Conservation (phyloP, 2,888 invertebrate genomes). For the Lepetodrilus schrolli region DNA sequence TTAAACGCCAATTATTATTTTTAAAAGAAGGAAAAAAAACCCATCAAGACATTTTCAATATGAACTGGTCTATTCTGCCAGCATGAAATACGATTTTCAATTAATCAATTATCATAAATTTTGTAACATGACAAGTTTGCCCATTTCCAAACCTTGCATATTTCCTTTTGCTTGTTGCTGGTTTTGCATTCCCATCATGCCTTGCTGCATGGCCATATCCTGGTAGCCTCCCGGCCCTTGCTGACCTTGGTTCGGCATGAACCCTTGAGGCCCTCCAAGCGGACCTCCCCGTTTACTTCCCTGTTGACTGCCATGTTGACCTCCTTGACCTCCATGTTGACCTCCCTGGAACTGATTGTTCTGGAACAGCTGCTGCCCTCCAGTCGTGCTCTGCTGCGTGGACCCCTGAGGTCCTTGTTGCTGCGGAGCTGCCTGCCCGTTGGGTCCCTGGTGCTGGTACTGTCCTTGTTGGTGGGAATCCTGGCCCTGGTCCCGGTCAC, state of each 20-base stretch:
- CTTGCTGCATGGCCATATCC: slow-evolving; percentile 4
- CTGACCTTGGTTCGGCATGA: slow-evolving; percentile 14
- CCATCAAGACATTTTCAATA: too few relatives aligned
- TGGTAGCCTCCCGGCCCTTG: background rate
- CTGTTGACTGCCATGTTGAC: slow-evolving; percentile 33
- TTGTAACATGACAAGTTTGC: too few relatives aligned
- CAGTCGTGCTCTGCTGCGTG: background rate
- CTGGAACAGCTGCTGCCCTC: slow-evolving; percentile 19
- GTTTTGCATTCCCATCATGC: slow-evolving; percentile 25
- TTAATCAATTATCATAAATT: too few relatives aligned
- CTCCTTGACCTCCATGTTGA: too few relatives aligned
- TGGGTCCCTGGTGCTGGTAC: background rate
- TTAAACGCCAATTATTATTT: too few relatives aligned
- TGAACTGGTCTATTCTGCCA: too few relatives aligned
- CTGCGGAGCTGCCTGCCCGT: background rate
- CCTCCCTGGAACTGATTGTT: slow-evolving; percentile 20
- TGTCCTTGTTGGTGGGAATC: slow-evolving; percentile 11
- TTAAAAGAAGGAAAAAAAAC: too few relatives aligned
- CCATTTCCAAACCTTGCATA: background rate
- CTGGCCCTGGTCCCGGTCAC: slow-evolving; percentile 27
- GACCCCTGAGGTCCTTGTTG: background rate
- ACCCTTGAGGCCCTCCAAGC: slow-evolving; percentile 29
- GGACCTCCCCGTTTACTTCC: slow-evolving; percentile 32
- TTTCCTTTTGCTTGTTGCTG: background rate
- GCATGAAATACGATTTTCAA: too few relatives aligned